phyloP scores from a whole-genome alignment of 2,797 vertebrate species.

The Cryptoprocta ferox region DNA sequence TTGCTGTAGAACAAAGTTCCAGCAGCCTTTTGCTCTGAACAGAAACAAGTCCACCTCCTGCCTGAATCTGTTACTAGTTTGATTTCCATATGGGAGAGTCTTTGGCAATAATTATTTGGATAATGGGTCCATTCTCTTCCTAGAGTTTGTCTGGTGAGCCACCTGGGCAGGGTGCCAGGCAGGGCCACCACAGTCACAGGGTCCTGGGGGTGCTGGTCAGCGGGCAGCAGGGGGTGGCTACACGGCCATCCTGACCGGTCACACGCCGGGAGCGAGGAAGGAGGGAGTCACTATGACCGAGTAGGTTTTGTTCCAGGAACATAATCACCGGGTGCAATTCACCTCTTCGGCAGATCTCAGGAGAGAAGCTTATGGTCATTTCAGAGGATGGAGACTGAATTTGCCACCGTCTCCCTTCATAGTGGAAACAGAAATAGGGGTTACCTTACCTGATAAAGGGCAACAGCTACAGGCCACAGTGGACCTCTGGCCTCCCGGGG shows the following conservation, averaged over 20 bases:
- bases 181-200: not conserved
- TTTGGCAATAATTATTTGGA: not conserved
- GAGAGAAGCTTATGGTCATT: accelerated
- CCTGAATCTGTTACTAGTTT: not conserved
- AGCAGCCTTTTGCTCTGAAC: not conserved
- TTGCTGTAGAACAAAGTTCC: accelerated
- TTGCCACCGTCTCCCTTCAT: accelerated
- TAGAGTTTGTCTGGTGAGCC: not conserved
- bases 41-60: not conserved
- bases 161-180: accelerated
- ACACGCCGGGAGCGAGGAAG: accelerated
- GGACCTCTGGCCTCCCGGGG: accelerated
- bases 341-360: accelerated
- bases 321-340: accelerated
- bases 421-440: accelerated
- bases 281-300: accelerated
- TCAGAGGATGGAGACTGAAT: accelerated
- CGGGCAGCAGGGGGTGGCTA: accelerated
- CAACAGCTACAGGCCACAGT: accelerated
- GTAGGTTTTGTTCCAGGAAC: not conserved
- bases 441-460: accelerated
- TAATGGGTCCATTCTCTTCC: not conserved
- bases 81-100: accelerated
- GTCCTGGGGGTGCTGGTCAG: accelerated
- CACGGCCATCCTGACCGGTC: accelerated